Evolutionary conservation across 2,888 invertebrate species (phyloP).

Genomic region (Drosophila suboccidentalis): DNA sequence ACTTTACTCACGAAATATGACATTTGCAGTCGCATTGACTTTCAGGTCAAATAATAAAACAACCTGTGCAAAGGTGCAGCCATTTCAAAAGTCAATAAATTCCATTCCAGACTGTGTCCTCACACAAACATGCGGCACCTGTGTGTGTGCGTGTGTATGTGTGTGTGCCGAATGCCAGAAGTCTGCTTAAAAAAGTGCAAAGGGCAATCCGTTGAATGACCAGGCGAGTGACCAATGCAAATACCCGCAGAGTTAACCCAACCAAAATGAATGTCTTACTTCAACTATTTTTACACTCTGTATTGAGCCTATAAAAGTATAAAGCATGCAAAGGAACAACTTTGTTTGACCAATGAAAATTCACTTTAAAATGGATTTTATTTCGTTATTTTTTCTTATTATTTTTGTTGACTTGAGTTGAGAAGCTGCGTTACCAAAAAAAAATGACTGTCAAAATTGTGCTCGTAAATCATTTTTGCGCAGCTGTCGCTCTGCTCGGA

Average conservation of each 20-base stretch:
- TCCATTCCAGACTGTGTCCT: conserved; percentile 19
- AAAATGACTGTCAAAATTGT: conserved; percentile 45
- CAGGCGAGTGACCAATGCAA: conserved; percentile 36
- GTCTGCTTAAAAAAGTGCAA: conserved; percentile 37
- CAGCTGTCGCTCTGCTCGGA: conserved; percentile 44
- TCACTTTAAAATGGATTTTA: conserved; percentile 28
- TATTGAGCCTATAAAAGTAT: conserved; percentile 2
- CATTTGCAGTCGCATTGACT: conserved; percentile 7
- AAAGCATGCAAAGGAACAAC: background rate
- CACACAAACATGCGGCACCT: conserved; percentile 13
- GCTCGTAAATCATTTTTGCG: conserved; percentile 57
- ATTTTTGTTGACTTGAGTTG: conserved; percentile 9
- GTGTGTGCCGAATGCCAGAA: conserved; percentile 26
- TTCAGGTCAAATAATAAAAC: conserved; percentile 35
- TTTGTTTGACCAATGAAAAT: conserved; percentile 22
- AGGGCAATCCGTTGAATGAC: conserved; percentile 23
- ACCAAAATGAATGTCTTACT: conserved; percentile 23
- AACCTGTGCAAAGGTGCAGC: conserved; percentile 28
- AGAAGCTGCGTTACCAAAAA: conserved; percentile 26
- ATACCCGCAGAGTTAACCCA: conserved; percentile 40
- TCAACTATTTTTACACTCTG: conserved; percentile 5
- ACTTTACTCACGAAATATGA: background rate
- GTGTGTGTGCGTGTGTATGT: conserved; percentile 5
- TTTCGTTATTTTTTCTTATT: background rate
- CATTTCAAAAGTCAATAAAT: conserved; percentile 54